Conservation (phyloP, 2,113 vertebrate genomes). For the Climacteris rufus region DNA sequence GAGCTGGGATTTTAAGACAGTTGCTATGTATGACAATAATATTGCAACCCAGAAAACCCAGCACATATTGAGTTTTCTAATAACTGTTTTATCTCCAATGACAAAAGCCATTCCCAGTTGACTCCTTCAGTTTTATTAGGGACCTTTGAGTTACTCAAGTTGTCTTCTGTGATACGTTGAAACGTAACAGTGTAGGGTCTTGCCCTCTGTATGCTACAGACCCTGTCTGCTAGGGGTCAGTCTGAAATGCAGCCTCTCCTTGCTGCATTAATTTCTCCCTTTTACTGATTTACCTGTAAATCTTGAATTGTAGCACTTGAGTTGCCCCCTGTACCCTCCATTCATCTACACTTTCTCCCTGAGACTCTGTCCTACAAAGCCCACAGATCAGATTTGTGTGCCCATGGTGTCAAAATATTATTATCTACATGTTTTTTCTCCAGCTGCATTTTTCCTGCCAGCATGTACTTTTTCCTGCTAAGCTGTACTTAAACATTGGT, state of each 20-base stretch:
- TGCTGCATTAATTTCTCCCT: neutral
- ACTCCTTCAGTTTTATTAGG: neutral
- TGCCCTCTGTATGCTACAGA: neutral
- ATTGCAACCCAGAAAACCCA: neutral
- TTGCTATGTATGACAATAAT: neutral
- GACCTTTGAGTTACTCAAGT: neutral
- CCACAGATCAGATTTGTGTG: neutral
- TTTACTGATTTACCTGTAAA: neutral
- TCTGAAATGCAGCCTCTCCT: neutral
- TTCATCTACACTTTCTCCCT: neutral
- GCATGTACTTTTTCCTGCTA: rapidly evolving
- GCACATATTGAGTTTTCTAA: neutral
- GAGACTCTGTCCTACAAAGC: neutral
- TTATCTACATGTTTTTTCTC: neutral
- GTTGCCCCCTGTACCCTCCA: neutral
- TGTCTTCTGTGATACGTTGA: neutral
- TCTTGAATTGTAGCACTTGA: neutral
- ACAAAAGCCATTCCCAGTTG: neutral
- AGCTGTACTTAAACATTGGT: neutral
- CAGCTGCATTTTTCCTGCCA: neutral
- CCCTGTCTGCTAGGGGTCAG: neutral
- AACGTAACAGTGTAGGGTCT: neutral
- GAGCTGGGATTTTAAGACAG: neutral
- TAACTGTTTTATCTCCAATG: neutral
- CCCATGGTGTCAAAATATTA: neutral